Evolutionary conservation across 2,797 vertebrate species (phyloP), one percentile per base, ranked within the genome.

Genomic region (Gallinago solitaria): DNA sequence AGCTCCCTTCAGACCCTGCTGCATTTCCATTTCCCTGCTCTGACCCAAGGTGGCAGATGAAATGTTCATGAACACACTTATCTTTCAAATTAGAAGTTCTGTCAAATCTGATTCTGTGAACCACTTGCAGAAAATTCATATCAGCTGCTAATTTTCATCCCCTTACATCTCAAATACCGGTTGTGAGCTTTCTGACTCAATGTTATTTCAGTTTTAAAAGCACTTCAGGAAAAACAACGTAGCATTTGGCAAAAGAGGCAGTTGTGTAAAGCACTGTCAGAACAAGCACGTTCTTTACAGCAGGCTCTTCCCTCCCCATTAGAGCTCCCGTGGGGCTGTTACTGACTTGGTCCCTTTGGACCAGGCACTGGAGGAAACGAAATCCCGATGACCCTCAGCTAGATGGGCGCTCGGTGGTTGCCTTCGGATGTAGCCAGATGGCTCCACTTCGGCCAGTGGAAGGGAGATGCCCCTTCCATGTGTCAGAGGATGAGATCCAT

Each of bases 101-200:
- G 69, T 94, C 90, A 94, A 70, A 82, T 43, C 79, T 12, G 48
- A 71, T 68, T 59, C 48, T 37, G 17, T 8, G 91, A 92, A 65
- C 59, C 9, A 5, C 71, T 87, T 1, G 0, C 70, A 51, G 81
- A 76, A 94, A 79, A 94, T 51, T 84, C 4, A 0, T 48, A 87
- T 89, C 70, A 70, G 78, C 88, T 90, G 74, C 75, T 90, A 70
- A 90, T 96, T 95, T 84, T 87, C 87, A 56, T 78, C 78, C 75
- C 67, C n/a, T 77, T 70, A 57, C 43, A 11, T 89, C 92, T 92
- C 81, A 67, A 77, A 74, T 35, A 41, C 37, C 12, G 11, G 67
- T 89, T 87, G 86, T 39, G 86, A 60, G 81, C 80, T 93, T 92
- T 70, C 41, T 83, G 79, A 82, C 63, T 73, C n/a, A 2, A 16